A percentile compares a stretch with the other conserved stretches of the same genome.
Conservation (phyloP, 2,113 vertebrate genomes). For the Chascanopsetta lugubris region DNA sequence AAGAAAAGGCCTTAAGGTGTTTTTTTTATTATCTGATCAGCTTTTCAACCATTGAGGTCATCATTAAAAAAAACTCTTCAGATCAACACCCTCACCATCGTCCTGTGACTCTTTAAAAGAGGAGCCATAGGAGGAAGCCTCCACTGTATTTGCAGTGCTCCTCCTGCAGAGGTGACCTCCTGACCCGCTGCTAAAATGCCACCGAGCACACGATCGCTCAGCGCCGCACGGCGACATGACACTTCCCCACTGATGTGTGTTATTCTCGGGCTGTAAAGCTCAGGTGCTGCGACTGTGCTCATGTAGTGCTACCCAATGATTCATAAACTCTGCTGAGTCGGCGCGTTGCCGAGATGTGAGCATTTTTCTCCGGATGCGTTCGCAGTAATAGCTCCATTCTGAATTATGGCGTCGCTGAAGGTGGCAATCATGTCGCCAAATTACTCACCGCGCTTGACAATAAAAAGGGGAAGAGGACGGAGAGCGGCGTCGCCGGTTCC, state of each 20-base stretch:
- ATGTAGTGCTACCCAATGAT: slow-evolving; percentile 68
- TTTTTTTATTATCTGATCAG: no score
- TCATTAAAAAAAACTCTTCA: not conserved
- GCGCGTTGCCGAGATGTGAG: slow-evolving; percentile 62
- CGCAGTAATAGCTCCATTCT: slow-evolving; percentile 42
- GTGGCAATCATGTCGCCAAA: slow-evolving; percentile 67
- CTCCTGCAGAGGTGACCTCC: slow-evolving; percentile 15
- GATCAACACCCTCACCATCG: not conserved
- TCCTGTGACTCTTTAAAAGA: not conserved
- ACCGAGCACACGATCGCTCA: slow-evolving; percentile 30
- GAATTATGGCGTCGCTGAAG: slow-evolving; percentile 59
- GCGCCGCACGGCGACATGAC: slow-evolving; percentile 45
- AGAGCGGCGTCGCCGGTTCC: slow-evolving; percentile 14
- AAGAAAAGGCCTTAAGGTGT: not conserved
- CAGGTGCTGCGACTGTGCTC: slow-evolving; percentile 60
- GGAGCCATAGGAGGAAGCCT: not conserved
- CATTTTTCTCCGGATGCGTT: slow-evolving; percentile 65
- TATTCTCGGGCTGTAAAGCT: slow-evolving; percentile 60
- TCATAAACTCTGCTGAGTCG: slow-evolving; percentile 71
- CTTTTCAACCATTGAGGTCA: not conserved
- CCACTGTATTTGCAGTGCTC: slow-evolving; percentile 7
- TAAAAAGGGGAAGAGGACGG: slow-evolving; percentile 17
- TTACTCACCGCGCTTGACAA: slow-evolving; percentile 60
- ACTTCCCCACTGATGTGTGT: slow-evolving; percentile 45
- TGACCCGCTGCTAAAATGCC: slow-evolving; percentile 32